Base-by-base conservation (phyloP, 2,888 invertebrate genomes). In the Atrina japonica region DNA sequence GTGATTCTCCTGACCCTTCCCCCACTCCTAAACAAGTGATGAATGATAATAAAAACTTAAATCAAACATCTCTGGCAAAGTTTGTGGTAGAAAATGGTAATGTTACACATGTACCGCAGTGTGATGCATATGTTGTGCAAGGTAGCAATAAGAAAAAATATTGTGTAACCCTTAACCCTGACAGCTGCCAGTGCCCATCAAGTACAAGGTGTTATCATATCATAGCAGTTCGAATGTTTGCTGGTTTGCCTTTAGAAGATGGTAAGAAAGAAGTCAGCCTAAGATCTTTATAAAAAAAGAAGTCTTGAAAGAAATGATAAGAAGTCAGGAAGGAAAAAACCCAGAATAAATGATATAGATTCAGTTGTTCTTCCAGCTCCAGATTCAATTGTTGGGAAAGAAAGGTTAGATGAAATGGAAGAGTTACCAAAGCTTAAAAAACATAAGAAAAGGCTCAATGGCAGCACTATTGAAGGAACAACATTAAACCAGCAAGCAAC, bases 301-400 rank as follows among this genome's bases (percentile, higher is more conserved):
- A 49, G 49, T 6, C 25, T 49, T 2, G n/a, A 47, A 49, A 11
- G 49, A 16, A 49, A 18, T 49, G 49, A 49, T 18, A 49, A 49
- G 5, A 53, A 53, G 23, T 53, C 53, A 23, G 53, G 53, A 23
- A 25, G 53, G 25, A 53, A 53, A 18, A 7, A n/a, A 7, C 53
- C 53, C 16, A 53, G 53, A 25, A 53, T 23, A 53, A 53, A 53
- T 53, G 6, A 53, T n/a, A 23, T 25, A n/a, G 53, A 53, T 11
- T 5, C 1, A 7, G 23, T 6, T 11, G n/a, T 53, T 14, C 7
- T 1, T 11, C 14, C 6, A 1, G 25, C 25, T 1, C 3, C 53
- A 27, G 53, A 53, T 3, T 53, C 7, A 27, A 1, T 53, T 18
- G 29, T 25, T 25, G 29, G 11, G 5, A 6, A 7, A 11, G 7